These are phyloP conservation scores for Carcina quercana DNA, from an alignment of 2,888 invertebrate genomes.

Conservation along the genomic window DNA sequence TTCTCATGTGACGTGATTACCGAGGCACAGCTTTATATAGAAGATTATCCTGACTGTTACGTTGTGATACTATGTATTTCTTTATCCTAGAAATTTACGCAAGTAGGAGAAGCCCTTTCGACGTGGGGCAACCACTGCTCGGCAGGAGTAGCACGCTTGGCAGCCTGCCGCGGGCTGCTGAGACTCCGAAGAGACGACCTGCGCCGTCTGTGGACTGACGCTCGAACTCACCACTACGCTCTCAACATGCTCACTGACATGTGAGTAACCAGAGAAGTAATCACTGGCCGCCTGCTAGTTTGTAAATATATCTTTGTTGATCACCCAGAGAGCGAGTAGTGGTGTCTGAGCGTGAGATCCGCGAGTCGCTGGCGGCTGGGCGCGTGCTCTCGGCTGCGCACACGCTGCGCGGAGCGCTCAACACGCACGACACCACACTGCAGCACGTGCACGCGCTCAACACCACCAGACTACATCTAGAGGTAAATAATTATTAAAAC, in stretches of 20 bases:
- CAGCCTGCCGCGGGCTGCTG: constrained; percentile 75
- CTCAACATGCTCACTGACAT: constrained; percentile 92
- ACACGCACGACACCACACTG: constrained; percentile 83
- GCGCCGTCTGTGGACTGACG: constrained; percentile 94
- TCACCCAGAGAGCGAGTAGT: constrained; percentile 55
- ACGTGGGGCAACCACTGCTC: constrained; percentile 58
- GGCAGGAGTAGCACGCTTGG: constrained; percentile 51
- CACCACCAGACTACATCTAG: constrained; percentile 84
- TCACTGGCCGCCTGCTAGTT: neutral
- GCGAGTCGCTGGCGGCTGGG: constrained; percentile 61
- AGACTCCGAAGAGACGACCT: constrained; percentile 95
- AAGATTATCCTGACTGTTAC: too few species aligned
- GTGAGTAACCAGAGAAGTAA: too few species aligned
- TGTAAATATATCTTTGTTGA: neutral
- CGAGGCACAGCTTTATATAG: too few species aligned
- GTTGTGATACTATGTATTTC: too few species aligned
- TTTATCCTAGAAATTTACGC: constrained; percentile 47
- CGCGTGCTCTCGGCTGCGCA: constrained; percentile 92
- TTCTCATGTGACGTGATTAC: too few species aligned
- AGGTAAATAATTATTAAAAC: constrained; percentile 66
- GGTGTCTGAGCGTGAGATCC: constrained; percentile 48
- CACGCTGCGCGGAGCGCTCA: constrained; percentile 74
- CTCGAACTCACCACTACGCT: constrained; percentile 96
- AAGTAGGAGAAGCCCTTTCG: constrained; percentile 43
- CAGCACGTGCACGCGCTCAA: constrained; percentile 89